These are phyloP conservation scores for Paragorgia papillata DNA, from an alignment of 92 coral and sea anemone species.

Conservation along the genomic window DNA sequence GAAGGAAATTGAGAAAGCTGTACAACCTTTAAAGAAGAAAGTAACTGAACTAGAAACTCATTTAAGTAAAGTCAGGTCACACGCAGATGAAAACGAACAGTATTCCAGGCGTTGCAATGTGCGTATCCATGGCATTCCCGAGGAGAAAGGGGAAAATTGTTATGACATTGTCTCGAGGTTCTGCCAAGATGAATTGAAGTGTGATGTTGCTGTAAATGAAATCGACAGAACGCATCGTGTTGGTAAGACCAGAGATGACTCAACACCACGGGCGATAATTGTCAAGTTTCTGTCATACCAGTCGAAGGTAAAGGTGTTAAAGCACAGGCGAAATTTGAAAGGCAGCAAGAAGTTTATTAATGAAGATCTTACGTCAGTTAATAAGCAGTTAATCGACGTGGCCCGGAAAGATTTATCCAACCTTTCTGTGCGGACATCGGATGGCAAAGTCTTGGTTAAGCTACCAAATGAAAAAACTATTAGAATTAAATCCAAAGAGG, in stretches of 20 bases:
- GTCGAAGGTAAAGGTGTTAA: constrained; percentile 40
- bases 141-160: constrained; percentile 20
- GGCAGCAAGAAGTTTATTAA: constrained; percentile 12
- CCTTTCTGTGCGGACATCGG: constrained; percentile 12
- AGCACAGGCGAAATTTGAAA: constrained; percentile 45
- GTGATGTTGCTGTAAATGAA: background rate
- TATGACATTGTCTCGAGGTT: constrained; percentile 5
- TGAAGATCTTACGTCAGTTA: background rate
- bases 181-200: constrained; percentile 5
- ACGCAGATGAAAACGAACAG: constrained; percentile 2
- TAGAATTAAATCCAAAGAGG: constrained; percentile 12
- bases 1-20: constrained; percentile 15
- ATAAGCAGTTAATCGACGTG: constrained; percentile 1
- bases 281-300: constrained; percentile 36
- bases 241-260: background rate
- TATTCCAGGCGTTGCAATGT: constrained; percentile 16
- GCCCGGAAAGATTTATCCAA: background rate
- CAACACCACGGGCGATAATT: constrained; percentile 2
- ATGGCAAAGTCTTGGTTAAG: constrained; percentile 4
- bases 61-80: background rate
- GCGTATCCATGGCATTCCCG: constrained; percentile 6
- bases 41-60: background rate
- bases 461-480: background rate
- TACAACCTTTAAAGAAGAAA: background rate
- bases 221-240: constrained; percentile 15